Evolutionary conservation across 2,888 invertebrate species (phyloP).

Genomic region (Thalpophila matura): DNA sequence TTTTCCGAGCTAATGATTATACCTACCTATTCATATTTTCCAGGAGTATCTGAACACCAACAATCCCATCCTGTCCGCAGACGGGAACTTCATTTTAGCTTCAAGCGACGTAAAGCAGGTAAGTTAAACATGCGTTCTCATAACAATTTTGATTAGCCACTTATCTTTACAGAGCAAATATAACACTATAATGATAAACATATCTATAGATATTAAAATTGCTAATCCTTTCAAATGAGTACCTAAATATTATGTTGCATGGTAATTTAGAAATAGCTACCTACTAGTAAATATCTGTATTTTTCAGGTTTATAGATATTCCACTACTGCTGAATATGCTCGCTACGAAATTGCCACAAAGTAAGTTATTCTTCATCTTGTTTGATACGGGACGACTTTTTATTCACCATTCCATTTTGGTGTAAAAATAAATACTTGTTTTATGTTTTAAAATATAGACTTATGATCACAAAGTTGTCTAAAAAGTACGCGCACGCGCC

Average conservation of each 20-base stretch:
- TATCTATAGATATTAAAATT: constrained; percentile 50
- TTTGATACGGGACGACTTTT: too few relatives aligned
- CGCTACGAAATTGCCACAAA: constrained; percentile 89
- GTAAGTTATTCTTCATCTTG: constrained; percentile 77
- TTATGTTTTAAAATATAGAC: too few relatives aligned
- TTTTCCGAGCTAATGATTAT: background rate
- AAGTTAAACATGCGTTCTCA: constrained; percentile 56
- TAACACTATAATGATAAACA: constrained; percentile 42
- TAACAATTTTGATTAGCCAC: constrained; percentile 31
- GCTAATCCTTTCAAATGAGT: constrained; percentile 35
- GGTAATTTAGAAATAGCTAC: constrained; percentile 7
- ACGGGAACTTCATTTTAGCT: constrained; percentile 82
- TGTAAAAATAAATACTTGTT: too few relatives aligned
- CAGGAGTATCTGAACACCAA: constrained; percentile 82
- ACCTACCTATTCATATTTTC: constrained; percentile 15
- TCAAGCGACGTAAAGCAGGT: constrained; percentile 84
- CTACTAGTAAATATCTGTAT: constrained; percentile 2
- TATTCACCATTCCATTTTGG: background rate
- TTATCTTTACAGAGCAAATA: constrained; percentile 44
- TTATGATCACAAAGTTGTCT: too few relatives aligned
- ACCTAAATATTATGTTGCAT: constrained; percentile 12
- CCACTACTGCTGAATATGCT: constrained; percentile 91
- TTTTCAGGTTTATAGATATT: constrained; percentile 93
- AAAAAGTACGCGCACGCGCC: too few relatives aligned
- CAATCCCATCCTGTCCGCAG: constrained; percentile 85